A percentile compares a stretch with the other conserved stretches of the same genome.
Evolutionary conservation across 1,140 invertebrate species (phyloP).

Genomic region (Prorops nasuta): DNA sequence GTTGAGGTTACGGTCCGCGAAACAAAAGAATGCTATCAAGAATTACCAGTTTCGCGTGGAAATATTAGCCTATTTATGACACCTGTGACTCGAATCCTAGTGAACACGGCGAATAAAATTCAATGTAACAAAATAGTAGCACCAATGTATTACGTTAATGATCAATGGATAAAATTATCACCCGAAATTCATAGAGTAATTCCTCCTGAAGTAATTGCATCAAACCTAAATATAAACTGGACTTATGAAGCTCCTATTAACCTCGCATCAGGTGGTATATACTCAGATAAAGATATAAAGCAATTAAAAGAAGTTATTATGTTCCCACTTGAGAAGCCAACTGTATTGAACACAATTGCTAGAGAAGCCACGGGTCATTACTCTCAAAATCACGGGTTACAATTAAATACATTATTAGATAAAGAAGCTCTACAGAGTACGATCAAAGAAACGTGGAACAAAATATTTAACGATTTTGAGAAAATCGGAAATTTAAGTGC

Average conservation of each 20-base stretch:
- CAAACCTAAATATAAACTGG: neutral
- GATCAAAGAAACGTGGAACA: too few species aligned
- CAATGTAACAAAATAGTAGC: neutral
- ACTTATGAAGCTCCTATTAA: neutral
- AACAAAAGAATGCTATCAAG: slow-evolving; percentile 11
- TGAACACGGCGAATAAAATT: neutral
- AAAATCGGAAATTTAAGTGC: too few species aligned
- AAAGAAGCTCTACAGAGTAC: too few species aligned
- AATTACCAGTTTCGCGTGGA: neutral
- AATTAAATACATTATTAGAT: too few species aligned
- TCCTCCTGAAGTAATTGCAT: neutral
- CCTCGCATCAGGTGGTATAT: neutral
- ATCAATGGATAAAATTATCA: neutral
- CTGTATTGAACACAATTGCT: too few species aligned
- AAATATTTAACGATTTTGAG: too few species aligned
- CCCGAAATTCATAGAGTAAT: neutral
- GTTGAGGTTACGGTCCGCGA: slow-evolving; percentile 3
- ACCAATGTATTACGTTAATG: too few species aligned
- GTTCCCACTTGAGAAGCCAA: too few species aligned
- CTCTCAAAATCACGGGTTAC: too few species aligned
- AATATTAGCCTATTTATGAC: slow-evolving; percentile 10
- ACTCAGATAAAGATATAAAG: neutral
- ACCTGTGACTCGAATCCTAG: slow-evolving; percentile 5
- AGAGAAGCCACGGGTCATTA: too few species aligned
- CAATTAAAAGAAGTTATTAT: neutral